Evolutionary conservation across 2,113 vertebrate genomes (phyloP), one percentile per base, ranked within the genome.

Genomic region (Cercocebus atys): DNA sequence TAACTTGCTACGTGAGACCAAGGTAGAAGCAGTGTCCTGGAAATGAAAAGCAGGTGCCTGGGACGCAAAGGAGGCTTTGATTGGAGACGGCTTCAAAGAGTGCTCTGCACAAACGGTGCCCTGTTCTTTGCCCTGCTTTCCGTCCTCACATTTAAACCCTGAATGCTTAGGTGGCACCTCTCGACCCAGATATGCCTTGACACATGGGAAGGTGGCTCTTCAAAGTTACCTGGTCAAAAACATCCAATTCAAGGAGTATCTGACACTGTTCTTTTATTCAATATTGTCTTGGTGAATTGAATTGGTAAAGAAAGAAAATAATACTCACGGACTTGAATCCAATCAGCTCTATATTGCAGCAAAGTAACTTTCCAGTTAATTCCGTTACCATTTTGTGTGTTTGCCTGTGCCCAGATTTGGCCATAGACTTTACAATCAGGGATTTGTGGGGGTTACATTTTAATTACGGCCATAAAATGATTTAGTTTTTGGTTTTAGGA

Each of bases 381-480:
- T 35, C 38, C 1, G 0, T 23, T 0, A 14, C 40, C 0, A 0
- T 5, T 3, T 30, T 8, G 7, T 5, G 5, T 0, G 3, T 23
- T 38, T 6, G 1, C 4, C 18, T 0, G 4, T 0, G 30, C 38
- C 4, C 22, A 8, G 9, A 3, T 12, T 23, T 10, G 59, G 17
- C 40, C 64, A 4, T 3, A 43, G 17, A 23, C 47, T 25, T 20
- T 0, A 30, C 1, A 17, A 1, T 11, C 22, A 5, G 47, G 38
- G 16, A 5, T 8, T 38, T 17, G 3, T 45, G 9, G 30, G 66
- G 18, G 0, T 17, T 35, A 1, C 5, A 13, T 11, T n/a, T 35
- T 32, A 76, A 38, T 13, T 32, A 23, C 23, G 50, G 13, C n/a
- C 5, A 27, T 16, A 32, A 61, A 43, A 32, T 8, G 32, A 2